Conservation (phyloP, 2,113 vertebrate species). For the Nerophis ophidion region DNA sequence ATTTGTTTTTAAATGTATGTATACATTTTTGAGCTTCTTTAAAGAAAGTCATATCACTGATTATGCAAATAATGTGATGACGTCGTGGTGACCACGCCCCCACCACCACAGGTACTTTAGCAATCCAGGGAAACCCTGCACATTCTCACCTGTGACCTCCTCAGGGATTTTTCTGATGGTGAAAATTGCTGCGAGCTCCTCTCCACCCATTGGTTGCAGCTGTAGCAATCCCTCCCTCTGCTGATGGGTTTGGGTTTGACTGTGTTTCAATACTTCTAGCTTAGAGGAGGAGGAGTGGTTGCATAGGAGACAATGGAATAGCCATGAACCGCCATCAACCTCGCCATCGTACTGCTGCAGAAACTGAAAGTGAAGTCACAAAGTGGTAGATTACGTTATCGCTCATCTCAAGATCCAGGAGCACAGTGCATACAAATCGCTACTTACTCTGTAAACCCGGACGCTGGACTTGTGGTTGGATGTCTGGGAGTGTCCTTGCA, state of each 20-base stretch:
- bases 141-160: constrained; percentile 52
- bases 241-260: constrained; percentile 93
- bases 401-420: not conserved
- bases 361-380: constrained; percentile 69
- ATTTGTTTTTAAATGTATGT: no score
- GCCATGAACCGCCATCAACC: constrained; percentile 86
- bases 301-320: constrained; percentile 92
- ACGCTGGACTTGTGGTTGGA: constrained; percentile 90
- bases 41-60: no score
- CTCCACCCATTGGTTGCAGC: constrained; percentile 86
- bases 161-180: constrained; percentile 80
- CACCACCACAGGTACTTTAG: no score
- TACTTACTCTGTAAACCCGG: constrained; percentile 92
- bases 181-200: constrained; percentile 94
- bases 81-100: no score
- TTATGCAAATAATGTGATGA: no score
- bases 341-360: constrained; percentile 91
- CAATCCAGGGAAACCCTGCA: not conserved
- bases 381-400: not conserved
- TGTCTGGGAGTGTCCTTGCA: constrained; percentile 88
- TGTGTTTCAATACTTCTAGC: constrained; percentile 96
- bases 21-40: no score
- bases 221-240: constrained; percentile 89
- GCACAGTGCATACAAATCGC: not conserved
- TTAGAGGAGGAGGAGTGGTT: constrained; percentile 96